These are phyloP conservation scores for Heliconius hewitsoni DNA, from an alignment of 1,140 invertebrate species.

Conservation along the genomic window DNA sequence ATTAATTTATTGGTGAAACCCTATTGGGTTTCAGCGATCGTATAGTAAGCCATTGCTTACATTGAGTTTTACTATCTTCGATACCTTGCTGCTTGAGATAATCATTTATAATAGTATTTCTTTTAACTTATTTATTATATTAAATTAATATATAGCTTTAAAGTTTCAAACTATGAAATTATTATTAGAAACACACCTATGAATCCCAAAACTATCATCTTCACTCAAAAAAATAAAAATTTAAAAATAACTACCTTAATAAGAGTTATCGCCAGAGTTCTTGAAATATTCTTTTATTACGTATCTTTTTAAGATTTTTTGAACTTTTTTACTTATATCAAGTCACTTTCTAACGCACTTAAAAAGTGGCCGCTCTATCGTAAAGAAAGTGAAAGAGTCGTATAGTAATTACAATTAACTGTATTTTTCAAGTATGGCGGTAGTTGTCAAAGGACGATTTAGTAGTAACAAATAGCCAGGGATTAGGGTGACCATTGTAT, in stretches of 20 bases:
- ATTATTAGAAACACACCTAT: too few relatives aligned
- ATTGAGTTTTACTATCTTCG: too few relatives aligned
- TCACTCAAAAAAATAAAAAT: neutral
- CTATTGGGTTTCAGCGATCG: too few relatives aligned
- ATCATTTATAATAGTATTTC: too few relatives aligned
- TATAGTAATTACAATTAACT: constrained; percentile 18
- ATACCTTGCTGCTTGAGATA: too few relatives aligned
- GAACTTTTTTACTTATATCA: neutral
- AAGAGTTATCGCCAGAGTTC: neutral
- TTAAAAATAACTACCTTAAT: too few relatives aligned
- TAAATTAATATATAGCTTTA: too few relatives aligned
- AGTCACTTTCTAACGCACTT: constrained; percentile 11
- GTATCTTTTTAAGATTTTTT: neutral
- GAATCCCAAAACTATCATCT: neutral
- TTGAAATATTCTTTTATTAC: neutral
- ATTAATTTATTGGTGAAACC: too few relatives aligned
- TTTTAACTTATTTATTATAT: too few relatives aligned
- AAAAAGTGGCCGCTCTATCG: neutral
- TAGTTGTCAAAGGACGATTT: constrained; percentile 26
- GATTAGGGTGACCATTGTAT: constrained; percentile 27
- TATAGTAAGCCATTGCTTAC: too few relatives aligned
- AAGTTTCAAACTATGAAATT: too few relatives aligned
- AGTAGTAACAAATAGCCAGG: constrained; percentile 7
- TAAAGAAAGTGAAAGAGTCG: constrained; percentile 16
- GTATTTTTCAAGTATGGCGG: constrained; percentile 17